Conservation (phyloP, 2,888 invertebrate genomes). For the Zhuqinia jingwanae region DNA sequence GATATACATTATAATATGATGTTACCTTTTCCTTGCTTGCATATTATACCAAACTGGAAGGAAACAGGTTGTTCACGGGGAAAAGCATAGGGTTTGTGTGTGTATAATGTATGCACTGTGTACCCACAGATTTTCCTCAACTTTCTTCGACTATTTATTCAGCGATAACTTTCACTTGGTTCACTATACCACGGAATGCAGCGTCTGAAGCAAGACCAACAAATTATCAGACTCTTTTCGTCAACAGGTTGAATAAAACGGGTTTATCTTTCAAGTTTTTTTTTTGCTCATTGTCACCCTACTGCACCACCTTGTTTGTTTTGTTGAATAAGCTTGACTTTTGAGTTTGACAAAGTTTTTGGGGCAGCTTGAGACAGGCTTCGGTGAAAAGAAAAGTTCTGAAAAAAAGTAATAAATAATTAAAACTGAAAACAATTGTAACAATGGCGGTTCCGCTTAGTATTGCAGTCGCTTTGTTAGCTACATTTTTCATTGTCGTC, state of each 20-base stretch:
- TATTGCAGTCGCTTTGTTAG: not conserved
- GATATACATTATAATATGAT: too few relatives aligned
- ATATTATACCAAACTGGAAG: too few relatives aligned
- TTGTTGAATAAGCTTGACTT: not conserved
- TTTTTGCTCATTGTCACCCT: constrained; percentile 2
- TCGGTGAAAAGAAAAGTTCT: not conserved
- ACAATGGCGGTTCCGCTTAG: not conserved
- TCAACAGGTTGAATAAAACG: constrained; percentile 31
- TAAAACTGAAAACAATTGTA: too few relatives aligned
- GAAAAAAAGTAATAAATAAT: too few relatives aligned
- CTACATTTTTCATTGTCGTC: not conserved
- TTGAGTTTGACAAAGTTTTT: not conserved
- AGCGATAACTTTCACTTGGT: constrained; percentile 18
- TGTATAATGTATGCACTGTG: not conserved
- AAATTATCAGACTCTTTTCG: not conserved
- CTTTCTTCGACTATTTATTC: constrained; percentile 36
- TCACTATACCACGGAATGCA: not conserved
- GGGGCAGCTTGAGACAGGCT: not conserved
- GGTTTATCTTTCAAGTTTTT: not conserved
- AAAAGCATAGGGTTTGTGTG: not conserved
- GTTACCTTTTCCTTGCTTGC: too few relatives aligned
- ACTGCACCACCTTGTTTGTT: not conserved
- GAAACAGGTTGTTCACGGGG: too few relatives aligned
- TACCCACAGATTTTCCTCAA: not conserved
- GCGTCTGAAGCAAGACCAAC: not conserved